Evolutionary conservation across 2,113 vertebrate species (phyloP).

Genomic region (Barbus barbus): DNA sequence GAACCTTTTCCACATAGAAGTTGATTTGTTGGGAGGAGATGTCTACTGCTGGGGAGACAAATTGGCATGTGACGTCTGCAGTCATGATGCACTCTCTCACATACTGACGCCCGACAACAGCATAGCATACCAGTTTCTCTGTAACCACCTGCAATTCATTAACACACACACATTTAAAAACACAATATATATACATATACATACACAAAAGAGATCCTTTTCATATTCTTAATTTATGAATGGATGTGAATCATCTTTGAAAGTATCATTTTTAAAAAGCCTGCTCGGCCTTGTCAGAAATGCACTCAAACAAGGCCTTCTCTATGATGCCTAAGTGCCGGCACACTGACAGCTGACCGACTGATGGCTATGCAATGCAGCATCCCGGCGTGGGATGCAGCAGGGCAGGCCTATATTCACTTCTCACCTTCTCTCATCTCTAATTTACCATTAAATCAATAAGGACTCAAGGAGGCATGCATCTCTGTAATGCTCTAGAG

Average conservation of each 20-base stretch:
- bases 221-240: slow-evolving; percentile 22
- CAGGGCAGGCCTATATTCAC: slow-evolving; percentile 23
- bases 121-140: slow-evolving; percentile 79
- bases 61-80: slow-evolving; percentile 77
- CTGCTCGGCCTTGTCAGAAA: slow-evolving; percentile 7
- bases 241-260: background rate
- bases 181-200: background rate
- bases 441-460: slow-evolving; percentile 47
- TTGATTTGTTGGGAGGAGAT: slow-evolving; percentile 76
- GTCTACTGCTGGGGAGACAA: slow-evolving; percentile 77
- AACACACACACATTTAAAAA: slow-evolving; percentile 19
- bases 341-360: slow-evolving; percentile 1
- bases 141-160: slow-evolving; percentile 73
- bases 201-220: background rate
- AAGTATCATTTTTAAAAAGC: slow-evolving; percentile 13
- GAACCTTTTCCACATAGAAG: slow-evolving; percentile 82
- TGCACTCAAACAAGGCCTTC: slow-evolving; percentile 32
- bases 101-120: slow-evolving; percentile 66
- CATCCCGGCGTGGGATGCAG: background rate
- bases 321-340: slow-evolving; percentile 24
- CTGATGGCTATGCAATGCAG: slow-evolving; percentile 12
- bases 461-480: slow-evolving; percentile 17
- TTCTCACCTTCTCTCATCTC: slow-evolving; percentile 46
- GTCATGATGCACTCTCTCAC: slow-evolving; percentile 73
- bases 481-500: too few relatives aligned